These are phyloP conservation scores for Odiellus spinosus DNA, from an alignment of 2,888 invertebrate species.

Conservation along the genomic window DNA sequence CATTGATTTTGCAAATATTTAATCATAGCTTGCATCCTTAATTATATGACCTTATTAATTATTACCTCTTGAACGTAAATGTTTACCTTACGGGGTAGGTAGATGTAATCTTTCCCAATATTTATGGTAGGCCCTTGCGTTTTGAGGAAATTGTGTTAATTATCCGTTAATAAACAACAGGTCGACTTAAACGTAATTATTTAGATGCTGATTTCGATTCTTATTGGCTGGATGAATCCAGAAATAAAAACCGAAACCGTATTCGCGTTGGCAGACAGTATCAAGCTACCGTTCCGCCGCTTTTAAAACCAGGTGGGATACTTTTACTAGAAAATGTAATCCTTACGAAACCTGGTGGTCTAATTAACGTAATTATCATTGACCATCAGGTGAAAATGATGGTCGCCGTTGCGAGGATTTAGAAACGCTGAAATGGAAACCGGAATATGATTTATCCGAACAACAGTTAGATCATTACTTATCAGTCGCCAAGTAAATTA, in stretches of 20 bases:
- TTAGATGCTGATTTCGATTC: constrained; percentile 22
- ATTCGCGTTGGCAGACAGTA: constrained; percentile 23
- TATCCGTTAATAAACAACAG: too few relatives aligned
- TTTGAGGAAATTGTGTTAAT: too few relatives aligned
- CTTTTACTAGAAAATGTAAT: not conserved
- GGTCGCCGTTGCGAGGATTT: constrained; percentile 20
- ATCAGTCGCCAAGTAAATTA: constrained; percentile 18
- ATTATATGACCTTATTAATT: too few relatives aligned
- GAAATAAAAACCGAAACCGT: constrained; percentile 21
- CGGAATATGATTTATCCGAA: constrained; percentile 16
- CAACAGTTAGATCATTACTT: constrained; percentile 20
- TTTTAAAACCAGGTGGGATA: constrained; percentile 17
- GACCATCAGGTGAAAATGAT: constrained; percentile 18
- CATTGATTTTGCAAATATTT: too few relatives aligned
- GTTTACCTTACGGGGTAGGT: too few relatives aligned
- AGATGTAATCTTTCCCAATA: too few relatives aligned
- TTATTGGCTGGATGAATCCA: constrained; percentile 22
- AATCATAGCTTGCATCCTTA: too few relatives aligned
- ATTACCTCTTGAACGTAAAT: too few relatives aligned
- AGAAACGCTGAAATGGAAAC: constrained; percentile 21
- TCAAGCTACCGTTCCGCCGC: constrained; percentile 20
- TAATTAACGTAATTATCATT: not conserved
- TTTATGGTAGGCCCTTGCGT: too few relatives aligned
- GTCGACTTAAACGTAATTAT: too few relatives aligned
- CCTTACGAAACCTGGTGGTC: not conserved